Evolutionary conservation across 2,888 invertebrate genomes (phyloP).

Genomic region (Ferrisia virgata): DNA sequence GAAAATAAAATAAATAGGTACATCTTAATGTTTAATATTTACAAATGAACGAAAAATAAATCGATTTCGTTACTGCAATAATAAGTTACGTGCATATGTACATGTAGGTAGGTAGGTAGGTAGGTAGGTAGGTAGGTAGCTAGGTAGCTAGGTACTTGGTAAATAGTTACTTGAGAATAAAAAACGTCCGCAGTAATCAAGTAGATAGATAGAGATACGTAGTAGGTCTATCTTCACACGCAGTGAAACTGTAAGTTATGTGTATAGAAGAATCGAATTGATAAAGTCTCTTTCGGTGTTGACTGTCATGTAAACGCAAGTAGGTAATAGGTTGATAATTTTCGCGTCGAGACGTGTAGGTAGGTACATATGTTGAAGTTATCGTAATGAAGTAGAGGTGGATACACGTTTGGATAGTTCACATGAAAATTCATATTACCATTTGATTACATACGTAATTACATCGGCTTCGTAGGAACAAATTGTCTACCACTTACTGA

Average conservation of each 20-base stretch:
- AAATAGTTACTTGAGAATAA: background rate
- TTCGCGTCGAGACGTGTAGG: no score
- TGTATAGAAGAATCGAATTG: background rate
- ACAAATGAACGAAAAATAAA: background rate
- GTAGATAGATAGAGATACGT: background rate
- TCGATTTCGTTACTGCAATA: background rate
- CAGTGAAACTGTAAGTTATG: background rate
- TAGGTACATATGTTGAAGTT: background rate
- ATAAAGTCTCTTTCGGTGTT: background rate
- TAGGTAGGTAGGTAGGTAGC: no score
- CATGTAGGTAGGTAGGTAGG: no score
- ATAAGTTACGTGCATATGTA: no score
- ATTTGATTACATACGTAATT: conserved; percentile 14
- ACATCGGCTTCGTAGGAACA: background rate
- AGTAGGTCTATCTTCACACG: background rate
- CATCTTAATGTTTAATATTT: background rate
- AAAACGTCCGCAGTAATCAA: background rate
- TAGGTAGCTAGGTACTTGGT: background rate
- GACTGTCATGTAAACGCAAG: background rate
- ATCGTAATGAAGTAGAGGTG: background rate
- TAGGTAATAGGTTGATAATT: conserved; percentile 8
- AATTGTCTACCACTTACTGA: conserved; percentile 50
- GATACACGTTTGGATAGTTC: background rate
- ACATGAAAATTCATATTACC: conserved; percentile 7
- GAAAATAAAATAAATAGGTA: background rate